Conservation (phyloP, 64 coral and sea anemone species). For the Stylophora pistillata region DNA sequence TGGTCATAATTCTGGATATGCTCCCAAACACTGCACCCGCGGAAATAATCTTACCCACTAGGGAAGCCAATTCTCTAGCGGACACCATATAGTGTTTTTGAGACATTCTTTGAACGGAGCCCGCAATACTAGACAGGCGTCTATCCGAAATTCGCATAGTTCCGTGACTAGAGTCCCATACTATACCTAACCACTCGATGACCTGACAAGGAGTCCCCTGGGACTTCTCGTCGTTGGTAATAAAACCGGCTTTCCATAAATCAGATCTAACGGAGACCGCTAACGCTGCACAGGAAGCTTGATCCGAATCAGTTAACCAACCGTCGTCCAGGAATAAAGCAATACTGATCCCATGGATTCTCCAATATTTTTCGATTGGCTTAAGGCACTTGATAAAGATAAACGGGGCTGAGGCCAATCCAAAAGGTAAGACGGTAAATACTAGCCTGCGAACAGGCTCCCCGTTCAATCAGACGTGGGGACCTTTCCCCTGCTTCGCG, state of each 20-base stretch:
- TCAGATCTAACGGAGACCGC: not conserved
- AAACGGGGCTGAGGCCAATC: not conserved
- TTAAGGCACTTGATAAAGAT: not conserved
- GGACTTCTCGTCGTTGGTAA: not conserved
- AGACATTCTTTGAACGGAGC: too few species aligned
- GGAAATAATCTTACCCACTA: conserved; percentile 47
- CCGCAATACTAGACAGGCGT: too few species aligned
- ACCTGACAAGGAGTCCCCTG: conserved; percentile 12
- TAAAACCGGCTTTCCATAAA: not conserved
- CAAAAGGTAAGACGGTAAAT: too few species aligned
- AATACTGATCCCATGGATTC: not conserved
- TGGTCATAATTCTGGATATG: conserved; percentile 5
- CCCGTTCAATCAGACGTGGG: too few species aligned
- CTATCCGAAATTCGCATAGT: conserved; percentile 26
- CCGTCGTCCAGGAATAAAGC: not conserved
- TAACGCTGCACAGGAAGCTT: not conserved
- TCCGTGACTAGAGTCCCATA: conserved; percentile 15
- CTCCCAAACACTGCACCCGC: conserved; percentile 41
- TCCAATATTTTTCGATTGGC: not conserved
- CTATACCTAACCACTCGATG: conserved; percentile 41
- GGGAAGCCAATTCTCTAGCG: too few species aligned
- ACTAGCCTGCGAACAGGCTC: too few species aligned
- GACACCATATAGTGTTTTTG: too few species aligned
- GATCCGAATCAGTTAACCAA: not conserved
- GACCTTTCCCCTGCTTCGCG: too few species aligned